A percentile compares a stretch with the other conserved stretches of the same genome.
Evolutionary conservation across 2,888 invertebrate genomes (phyloP).

Genomic region (Seladonia tumulorum): DNA sequence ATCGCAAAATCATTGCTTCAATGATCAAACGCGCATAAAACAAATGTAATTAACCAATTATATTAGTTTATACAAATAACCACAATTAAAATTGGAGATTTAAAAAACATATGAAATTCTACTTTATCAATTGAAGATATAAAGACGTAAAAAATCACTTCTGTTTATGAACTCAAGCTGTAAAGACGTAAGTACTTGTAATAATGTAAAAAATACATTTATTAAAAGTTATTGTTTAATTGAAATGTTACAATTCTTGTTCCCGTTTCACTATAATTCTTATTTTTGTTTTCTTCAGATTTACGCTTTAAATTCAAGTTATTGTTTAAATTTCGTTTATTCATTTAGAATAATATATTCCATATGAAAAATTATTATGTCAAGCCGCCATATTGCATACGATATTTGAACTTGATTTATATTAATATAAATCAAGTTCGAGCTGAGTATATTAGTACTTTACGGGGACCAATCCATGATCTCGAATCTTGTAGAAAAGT

Average conservation of each 20-base stretch:
- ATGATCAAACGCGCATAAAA: too few species aligned
- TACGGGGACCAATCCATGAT: not conserved
- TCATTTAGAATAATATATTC: not conserved
- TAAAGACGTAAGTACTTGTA: not conserved
- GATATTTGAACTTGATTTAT: not conserved
- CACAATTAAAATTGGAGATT: not conserved
- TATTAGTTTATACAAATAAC: not conserved
- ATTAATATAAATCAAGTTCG: not conserved
- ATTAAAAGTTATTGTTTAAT: not conserved
- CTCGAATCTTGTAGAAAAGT: not conserved
- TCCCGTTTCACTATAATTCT: not conserved
- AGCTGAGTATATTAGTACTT: not conserved
- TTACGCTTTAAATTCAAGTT: not conserved
- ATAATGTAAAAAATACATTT: not conserved
- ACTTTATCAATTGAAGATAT: not conserved
- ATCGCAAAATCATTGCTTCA: not conserved
- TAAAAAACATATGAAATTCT: not conserved
- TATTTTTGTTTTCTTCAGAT: not conserved
- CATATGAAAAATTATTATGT: not conserved
- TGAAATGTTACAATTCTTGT: not conserved
- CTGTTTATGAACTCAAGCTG: not conserved
- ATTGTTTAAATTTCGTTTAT: not conserved
- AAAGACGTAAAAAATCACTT: not conserved
- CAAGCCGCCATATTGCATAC: constrained; percentile 1
- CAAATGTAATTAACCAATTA: not conserved